Conservation (phyloP, 2,113 vertebrate species). For the Phylloscopus trochiloides region DNA sequence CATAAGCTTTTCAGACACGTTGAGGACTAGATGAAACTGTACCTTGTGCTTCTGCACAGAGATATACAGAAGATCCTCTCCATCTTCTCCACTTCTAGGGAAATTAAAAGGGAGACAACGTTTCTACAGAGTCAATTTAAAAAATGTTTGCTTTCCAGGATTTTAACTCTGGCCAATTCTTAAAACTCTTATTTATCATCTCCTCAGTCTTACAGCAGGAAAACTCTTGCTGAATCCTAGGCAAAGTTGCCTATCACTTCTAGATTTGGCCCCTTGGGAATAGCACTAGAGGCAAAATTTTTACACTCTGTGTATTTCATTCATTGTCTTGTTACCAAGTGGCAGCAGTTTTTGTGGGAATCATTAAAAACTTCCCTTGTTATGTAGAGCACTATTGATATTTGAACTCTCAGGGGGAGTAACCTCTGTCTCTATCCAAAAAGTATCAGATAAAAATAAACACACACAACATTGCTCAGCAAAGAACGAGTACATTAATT, state of each 20-base stretch:
- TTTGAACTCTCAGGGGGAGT: not conserved
- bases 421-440: not conserved
- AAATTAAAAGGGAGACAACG: not conserved
- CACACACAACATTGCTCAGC: not conserved
- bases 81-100: not conserved
- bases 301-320: not conserved
- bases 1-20: not conserved
- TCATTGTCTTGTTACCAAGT: not conserved
- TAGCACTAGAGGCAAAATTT: not conserved
- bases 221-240: not conserved
- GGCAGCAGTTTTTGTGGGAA: not conserved
- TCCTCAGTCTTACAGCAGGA: not conserved
- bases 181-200: not conserved
- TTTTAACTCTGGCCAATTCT: not conserved
- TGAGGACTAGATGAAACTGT: not conserved
- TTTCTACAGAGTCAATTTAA: not conserved
- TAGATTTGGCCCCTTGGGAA: not conserved
- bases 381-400: not conserved
- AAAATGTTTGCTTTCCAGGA: not conserved
- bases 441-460: constrained; percentile 18
- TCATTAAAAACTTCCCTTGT: constrained; percentile 11
- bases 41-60: not conserved
- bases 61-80: not conserved
- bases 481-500: not conserved
- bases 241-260: not conserved